Percentiles rank a stretch among this genome's conserved stretches.
phyloP scores from a whole-genome alignment of 2,113 vertebrate genomes.

The Casuarius casuarius region DNA sequence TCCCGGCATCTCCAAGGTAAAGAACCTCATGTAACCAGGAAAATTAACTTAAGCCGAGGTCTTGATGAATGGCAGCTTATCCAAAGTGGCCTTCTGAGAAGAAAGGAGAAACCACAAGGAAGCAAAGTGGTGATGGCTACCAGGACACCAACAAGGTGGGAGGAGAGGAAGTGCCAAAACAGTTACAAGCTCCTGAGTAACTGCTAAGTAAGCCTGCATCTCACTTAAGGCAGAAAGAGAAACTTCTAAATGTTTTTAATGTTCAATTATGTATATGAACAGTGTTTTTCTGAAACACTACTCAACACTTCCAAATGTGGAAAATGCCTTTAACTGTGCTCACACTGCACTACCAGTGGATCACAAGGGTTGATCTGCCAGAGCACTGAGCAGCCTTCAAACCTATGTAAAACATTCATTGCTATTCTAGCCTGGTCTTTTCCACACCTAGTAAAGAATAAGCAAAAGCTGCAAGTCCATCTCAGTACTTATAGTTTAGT shows the following conservation, averaged over 20 bases:
- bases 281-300: background rate
- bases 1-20: too few species aligned
- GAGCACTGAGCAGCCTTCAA: background rate
- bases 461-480: background rate
- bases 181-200: fast-evolving
- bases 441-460: background rate
- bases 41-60: too few species aligned
- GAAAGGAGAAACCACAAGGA: background rate
- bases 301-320: background rate
- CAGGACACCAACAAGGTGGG: background rate
- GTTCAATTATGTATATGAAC: background rate
- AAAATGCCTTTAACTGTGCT: background rate
- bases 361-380: background rate
- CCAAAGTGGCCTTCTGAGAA: background rate
- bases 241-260: background rate
- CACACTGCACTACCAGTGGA: background rate
- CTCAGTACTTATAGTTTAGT: background rate
- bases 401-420: fast-evolving
- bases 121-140: background rate
- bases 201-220: fast-evolving
- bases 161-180: fast-evolving
- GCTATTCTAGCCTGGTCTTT: background rate
- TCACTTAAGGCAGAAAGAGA: background rate
- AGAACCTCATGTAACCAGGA: too few species aligned
- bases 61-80: too few species aligned